Evolutionary conservation across 2,113 vertebrate genomes (phyloP), one percentile per base, ranked within the genome.

Genomic region (Himantopus leucocephalus): DNA sequence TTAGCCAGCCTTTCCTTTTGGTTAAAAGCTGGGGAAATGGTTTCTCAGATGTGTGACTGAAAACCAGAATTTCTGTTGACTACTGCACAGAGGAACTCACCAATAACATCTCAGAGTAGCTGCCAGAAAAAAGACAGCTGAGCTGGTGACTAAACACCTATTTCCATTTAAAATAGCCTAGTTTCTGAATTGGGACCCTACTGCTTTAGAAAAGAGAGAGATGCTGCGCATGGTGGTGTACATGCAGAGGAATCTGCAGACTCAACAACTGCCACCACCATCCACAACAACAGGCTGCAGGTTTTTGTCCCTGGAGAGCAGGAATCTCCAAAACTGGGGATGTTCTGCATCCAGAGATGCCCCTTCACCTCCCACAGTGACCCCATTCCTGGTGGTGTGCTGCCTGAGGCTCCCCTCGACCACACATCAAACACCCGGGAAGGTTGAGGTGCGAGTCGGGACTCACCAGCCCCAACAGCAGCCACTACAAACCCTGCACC

Each of bases 401-500:
- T 22, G 13, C 52, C 48, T 45, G 85, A 56, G 58, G 39, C 62
- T 71, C 41, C 58, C n/a, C 55, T 87, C 3, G 3, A 41, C 17
- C 9, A 2, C n/a, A 19, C 20, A 80, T 13, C 63, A 73, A 74
- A 70, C 12, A 55, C 22, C 39, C 8, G 6, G 58, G 37, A 71
- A 89, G 29, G 64, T 27, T 7, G 17, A 37, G 37, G 21, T n/a
- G 48, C 2, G 24, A 80, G 20, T 43, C 22, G 39, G 53, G 47
- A 15, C 77, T 85, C 0, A 0, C 27, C 34, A 1, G 1, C 2
- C 6, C 14, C n/a, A 52, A 50, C 21, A 59, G 64, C 45, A 41
- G 56, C 52, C 6, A 0, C 67, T 58, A n/a, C 71, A 88, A 87
- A 86, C 30, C 41, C 50, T 37, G 4, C 14, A 21, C 53, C 37